Base-by-base conservation (phyloP, 1,140 invertebrate species). In the Scaptomyza hsui region DNA sequence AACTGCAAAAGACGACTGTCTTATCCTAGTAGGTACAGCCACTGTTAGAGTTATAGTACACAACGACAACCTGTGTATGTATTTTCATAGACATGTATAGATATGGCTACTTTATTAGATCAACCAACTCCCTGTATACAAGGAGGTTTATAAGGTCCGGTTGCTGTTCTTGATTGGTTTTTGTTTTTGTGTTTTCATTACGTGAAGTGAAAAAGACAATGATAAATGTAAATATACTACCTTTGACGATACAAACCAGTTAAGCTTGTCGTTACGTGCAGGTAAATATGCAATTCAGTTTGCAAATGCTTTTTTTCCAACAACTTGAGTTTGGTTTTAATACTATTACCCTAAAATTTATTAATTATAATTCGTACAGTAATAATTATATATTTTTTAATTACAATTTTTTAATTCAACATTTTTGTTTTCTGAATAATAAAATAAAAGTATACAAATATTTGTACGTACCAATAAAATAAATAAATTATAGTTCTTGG, bases 171-270 rank as follows among this genome's bases (percentile, higher is more conserved):
- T 47, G 15, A 67, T 16, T 42, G n/a, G n/a, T n/a, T 15, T 65
- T 51, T 69, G 18, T 49, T 51, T 64, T 65, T 68, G 52, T 55
- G 62, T 77, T 75, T 74, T 65, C 51, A 21, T 9, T 47, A 29
- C 26, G 75, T 77, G 73, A 70, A 76, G 69, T 78, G 75, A 35
- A 39, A 13, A 0, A 26, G 15, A 15, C 7, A 42, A 5, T n/a
- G 4, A 52, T 5, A 6, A 37, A 37, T 9, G n/a, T n/a, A 19
- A 29, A 21, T n/a, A 37, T 9, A 49, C 15, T 9, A 49, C 15
- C 35, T 15, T 16, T n/a, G n/a, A n/a, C 5, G 10, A 37, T 2
- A 16, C 13, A 37, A 39, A 15, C 6, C 18, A 9, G 7, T 24
- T 15, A 7, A 15, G 3, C 10, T 15, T 16, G 37, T 1, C 16